These are phyloP conservation scores for Trichosurus vulpecula DNA, from an alignment of 2,797 vertebrate genomes.

Conservation along the genomic window DNA sequence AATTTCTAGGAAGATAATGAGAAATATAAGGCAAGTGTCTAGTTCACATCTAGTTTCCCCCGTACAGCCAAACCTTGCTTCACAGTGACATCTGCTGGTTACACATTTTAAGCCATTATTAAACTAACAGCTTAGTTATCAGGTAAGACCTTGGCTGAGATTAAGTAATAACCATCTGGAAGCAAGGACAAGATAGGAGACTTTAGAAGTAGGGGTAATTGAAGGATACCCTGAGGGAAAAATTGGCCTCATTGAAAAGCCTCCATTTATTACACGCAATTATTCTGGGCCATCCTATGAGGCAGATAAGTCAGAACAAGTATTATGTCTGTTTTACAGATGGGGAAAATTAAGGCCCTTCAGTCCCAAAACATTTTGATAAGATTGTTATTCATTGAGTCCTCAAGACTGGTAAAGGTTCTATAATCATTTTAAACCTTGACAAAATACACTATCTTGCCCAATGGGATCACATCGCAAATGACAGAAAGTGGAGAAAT, in stretches of 20 bases:
- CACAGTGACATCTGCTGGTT: not conserved
- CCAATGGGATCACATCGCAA: conserved; percentile 1
- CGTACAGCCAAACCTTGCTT: not conserved
- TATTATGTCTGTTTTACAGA: not conserved
- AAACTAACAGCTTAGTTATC: not conserved
- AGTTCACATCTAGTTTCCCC: not conserved
- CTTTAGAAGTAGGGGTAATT: not conserved
- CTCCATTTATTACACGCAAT: not conserved
- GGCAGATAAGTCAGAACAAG: not conserved
- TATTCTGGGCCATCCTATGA: not conserved
- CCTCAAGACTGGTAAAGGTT: not conserved
- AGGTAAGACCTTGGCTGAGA: not conserved
- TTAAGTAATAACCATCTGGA: not conserved
- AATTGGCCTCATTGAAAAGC: not conserved
- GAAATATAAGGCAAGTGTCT: not conserved
- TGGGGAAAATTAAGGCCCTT: not conserved
- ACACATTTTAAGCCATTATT: not conserved
- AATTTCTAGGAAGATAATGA: not conserved
- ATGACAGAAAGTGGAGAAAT: conserved; percentile 29
- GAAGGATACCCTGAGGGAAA: not conserved
- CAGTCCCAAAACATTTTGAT: not conserved
- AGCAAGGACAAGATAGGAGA: not conserved
- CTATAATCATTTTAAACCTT: conserved; percentile 9
- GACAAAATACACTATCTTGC: not conserved
- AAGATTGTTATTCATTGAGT: conserved; percentile 2